Conservation (phyloP, 2,888 invertebrate genomes). For the Drosophila fulvimacula region DNA sequence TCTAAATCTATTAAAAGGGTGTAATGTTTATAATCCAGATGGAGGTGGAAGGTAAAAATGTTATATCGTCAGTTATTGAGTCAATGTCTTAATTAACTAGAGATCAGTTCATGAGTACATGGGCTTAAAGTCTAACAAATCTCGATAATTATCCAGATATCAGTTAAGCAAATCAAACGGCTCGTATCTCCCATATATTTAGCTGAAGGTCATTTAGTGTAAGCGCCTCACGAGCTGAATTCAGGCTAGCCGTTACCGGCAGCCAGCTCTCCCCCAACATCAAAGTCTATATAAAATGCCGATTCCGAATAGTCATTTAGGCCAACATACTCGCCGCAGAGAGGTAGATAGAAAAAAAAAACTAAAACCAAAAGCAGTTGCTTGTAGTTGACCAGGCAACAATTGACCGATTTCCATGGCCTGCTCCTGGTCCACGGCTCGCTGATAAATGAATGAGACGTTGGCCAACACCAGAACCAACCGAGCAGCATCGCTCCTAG, state of each 20-base stretch:
- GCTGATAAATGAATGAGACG: conserved; percentile 77
- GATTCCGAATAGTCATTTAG: conserved; percentile 53
- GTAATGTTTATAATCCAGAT: too few species aligned
- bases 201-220: conserved; percentile 45
- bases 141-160: not conserved
- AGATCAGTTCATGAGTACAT: not conserved
- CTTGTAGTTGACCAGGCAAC: conserved; percentile 75
- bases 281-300: conserved; percentile 29
- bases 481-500: conserved; percentile 44
- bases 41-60: too few species aligned
- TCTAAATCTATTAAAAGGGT: too few species aligned
- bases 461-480: conserved; percentile 71
- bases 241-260: not conserved
- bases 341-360: not conserved
- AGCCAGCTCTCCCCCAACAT: conserved; percentile 1
- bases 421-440: conserved; percentile 43
- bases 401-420: conserved; percentile 75
- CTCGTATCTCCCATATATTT: not conserved
- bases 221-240: conserved; percentile 27
- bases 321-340: conserved; percentile 52
- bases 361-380: conserved; percentile 51
- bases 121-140: not conserved
- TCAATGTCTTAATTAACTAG: too few species aligned
- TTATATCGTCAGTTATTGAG: too few species aligned
- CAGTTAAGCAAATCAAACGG: not conserved